Conservation (phyloP, 2,797 vertebrate genomes). For the Nasua narica region DNA sequence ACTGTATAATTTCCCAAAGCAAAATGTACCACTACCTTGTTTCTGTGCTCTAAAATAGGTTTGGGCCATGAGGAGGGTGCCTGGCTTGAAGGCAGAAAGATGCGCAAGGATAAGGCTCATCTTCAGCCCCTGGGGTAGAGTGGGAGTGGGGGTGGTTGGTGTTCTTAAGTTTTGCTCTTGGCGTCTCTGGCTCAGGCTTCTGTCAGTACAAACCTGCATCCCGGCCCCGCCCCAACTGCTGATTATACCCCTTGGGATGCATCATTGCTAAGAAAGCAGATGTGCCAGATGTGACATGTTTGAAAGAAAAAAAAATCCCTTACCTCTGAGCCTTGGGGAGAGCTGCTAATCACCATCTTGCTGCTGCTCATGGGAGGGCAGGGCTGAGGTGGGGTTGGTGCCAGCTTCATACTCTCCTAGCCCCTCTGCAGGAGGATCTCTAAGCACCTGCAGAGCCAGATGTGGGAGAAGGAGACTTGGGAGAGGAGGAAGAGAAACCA, state of each 20-base stretch:
- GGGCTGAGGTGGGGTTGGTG: conserved; percentile 16
- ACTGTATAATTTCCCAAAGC: conserved; percentile 9
- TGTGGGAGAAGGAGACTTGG: not conserved
- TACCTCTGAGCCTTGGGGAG: conserved; percentile 63
- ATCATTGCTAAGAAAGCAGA: conserved; percentile 83
- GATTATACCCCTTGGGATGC: conserved; percentile 85
- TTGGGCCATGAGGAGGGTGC: not conserved
- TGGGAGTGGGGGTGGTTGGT: not conserved
- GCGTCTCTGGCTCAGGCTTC: conserved; percentile 80
- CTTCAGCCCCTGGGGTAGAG: conserved; percentile 6
- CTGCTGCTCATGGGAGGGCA: conserved; percentile 34
- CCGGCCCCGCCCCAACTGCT: conserved; percentile 82
- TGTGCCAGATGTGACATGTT: conserved; percentile 84
- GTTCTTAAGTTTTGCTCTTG: conserved; percentile 67
- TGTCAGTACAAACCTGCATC: conserved; percentile 82
- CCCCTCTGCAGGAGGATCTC: not conserved
- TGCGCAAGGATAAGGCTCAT: not conserved
- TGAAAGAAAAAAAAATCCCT: conserved; percentile 66
- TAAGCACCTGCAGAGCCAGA: not conserved
- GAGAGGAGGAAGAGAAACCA: conserved; percentile 19
- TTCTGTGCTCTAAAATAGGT: not conserved
- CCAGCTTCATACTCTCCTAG: not conserved
- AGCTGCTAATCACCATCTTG: conserved; percentile 64
- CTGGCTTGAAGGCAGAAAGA: conserved; percentile 27
- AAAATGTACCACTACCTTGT: not conserved